Conservation (phyloP, 2,797 vertebrate species). For the Furcifer pardalis region DNA sequence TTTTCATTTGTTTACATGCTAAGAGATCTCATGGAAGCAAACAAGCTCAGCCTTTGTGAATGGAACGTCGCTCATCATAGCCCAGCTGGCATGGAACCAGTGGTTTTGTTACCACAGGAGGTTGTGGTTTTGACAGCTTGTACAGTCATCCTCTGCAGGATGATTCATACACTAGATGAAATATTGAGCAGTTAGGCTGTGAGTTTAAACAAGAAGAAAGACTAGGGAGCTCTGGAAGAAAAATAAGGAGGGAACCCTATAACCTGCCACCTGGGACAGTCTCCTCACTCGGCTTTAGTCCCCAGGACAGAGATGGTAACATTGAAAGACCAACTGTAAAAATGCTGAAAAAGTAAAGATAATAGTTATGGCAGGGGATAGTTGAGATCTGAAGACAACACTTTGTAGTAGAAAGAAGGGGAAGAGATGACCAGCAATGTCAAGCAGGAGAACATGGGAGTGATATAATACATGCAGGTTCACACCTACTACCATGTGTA, state of each 20-base stretch:
- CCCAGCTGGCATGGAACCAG: constrained; percentile 11
- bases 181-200: not conserved
- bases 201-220: not conserved
- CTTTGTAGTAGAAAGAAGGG: not conserved
- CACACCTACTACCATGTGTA: not conserved
- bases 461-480: not conserved
- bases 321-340: too few species aligned
- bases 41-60: not conserved
- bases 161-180: constrained; percentile 6
- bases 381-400: not conserved
- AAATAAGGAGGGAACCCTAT: not conserved
- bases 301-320: not conserved
- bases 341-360: not conserved
- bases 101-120: constrained; percentile 45
- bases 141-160: not conserved
- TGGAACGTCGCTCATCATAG: constrained; percentile 10
- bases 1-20: constrained; percentile 47
- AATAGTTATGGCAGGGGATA: not conserved
- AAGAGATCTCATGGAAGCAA: constrained; percentile 42
- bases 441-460: not conserved
- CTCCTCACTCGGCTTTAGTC: not conserved
- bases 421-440: not conserved
- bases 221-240: not conserved
- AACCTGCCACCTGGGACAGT: not conserved
- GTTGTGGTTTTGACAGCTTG: constrained; percentile 17